A percentile compares a stretch with the other conserved stretches of the same genome.
Conservation (phyloP, 2,797 vertebrate genomes). For the Eulemur coronatus region DNA sequence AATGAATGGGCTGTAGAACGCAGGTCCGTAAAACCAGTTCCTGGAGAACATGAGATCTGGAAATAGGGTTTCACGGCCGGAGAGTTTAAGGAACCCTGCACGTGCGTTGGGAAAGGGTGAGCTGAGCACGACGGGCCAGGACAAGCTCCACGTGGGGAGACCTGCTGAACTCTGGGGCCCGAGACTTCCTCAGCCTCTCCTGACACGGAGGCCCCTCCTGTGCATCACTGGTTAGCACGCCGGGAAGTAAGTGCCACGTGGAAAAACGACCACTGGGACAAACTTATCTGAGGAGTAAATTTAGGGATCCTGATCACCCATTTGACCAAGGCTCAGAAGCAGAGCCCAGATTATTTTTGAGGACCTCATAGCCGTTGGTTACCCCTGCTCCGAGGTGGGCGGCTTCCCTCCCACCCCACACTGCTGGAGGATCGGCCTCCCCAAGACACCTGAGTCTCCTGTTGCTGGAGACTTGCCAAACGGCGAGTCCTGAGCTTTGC, state of each 20-base stretch:
- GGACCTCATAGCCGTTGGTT: accelerated
- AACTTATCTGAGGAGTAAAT: background rate
- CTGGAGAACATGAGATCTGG: background rate
- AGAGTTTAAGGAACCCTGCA: accelerated
- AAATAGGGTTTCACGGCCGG: background rate
- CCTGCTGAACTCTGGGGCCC: accelerated
- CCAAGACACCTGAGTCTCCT: background rate
- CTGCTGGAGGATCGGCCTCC: background rate
- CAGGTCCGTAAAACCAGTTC: background rate
- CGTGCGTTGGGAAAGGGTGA: accelerated
- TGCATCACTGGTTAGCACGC: accelerated
- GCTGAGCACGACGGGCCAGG: accelerated
- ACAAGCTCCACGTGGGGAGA: accelerated
- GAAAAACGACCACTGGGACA: background rate
- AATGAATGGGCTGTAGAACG: accelerated
- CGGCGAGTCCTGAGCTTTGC: background rate
- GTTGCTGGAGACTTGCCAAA: background rate
- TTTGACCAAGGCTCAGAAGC: background rate
- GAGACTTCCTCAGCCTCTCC: accelerated
- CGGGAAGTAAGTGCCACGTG: accelerated
- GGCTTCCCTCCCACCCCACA: background rate
- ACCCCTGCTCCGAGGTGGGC: background rate
- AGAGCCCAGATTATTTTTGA: background rate
- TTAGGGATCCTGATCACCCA: no score
- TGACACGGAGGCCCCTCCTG: accelerated